These are phyloP conservation scores for Apodemus sylvaticus DNA, from an alignment of 2,113 vertebrate species.

Conservation along the genomic window DNA sequence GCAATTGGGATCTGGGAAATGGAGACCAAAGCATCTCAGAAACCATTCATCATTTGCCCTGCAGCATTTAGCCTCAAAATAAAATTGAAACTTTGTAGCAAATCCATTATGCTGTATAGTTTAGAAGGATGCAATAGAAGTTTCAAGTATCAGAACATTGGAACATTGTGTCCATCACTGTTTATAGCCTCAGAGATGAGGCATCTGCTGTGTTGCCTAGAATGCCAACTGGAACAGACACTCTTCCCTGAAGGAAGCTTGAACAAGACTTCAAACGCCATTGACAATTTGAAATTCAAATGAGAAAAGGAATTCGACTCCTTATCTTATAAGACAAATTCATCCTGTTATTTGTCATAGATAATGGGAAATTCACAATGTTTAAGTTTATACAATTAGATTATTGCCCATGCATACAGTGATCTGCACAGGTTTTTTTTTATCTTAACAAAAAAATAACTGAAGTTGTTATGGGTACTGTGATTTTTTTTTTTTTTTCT, in stretches of 20 bases:
- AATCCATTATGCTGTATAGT: background rate
- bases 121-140: background rate
- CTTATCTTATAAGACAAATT: background rate
- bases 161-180: background rate
- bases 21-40: background rate
- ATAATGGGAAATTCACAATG: constrained; percentile 17
- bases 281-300: background rate
- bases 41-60: background rate
- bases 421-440: background rate
- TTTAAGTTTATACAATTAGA: background rate
- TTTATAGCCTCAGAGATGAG: background rate
- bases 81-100: background rate
- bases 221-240: background rate
- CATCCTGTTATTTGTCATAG: background rate
- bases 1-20: background rate
- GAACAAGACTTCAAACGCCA: background rate
- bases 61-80: background rate
- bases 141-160: background rate
- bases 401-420: background rate
- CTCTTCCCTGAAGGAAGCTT: background rate
- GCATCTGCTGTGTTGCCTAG: background rate
- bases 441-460: background rate
- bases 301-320: background rate
- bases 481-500: constrained; percentile 28
- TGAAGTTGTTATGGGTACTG: background rate